Evolutionary conservation across 2,113 vertebrate genomes (phyloP).

Genomic region (Bufo bufo): DNA sequence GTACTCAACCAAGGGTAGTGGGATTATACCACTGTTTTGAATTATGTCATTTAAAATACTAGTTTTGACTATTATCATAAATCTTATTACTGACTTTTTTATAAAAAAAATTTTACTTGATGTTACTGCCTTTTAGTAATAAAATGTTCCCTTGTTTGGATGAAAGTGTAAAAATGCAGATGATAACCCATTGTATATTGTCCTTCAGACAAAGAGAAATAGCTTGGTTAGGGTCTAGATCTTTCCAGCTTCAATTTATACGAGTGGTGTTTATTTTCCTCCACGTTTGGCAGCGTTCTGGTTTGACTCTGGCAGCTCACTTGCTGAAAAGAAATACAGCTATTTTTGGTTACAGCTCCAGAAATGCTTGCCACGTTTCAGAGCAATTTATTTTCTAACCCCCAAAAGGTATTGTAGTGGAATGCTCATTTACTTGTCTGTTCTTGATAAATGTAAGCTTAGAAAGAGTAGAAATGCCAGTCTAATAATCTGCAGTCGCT

Average conservation of each 20-base stretch:
- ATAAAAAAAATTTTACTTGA: too few species aligned
- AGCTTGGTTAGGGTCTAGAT: not conserved
- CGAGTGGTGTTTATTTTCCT: constrained; percentile 34
- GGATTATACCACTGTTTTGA: too few species aligned
- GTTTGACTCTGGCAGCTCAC: constrained; percentile 26
- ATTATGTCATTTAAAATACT: too few species aligned
- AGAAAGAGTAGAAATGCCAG: not conserved
- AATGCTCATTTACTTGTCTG: constrained; percentile 7
- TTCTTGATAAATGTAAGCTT: constrained; percentile 1
- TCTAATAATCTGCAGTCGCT: not conserved
- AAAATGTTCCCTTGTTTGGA: too few species aligned
- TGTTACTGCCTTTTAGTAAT: too few species aligned
- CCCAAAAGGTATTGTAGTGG: constrained; percentile 44
- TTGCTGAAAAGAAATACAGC: constrained; percentile 16
- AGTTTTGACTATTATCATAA: too few species aligned
- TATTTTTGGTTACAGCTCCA: constrained; percentile 42
- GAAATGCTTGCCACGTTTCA: constrained; percentile 49
- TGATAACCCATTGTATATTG: not conserved
- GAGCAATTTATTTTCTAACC: constrained; percentile 23
- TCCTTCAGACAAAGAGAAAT: not conserved
- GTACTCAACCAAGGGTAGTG: too few species aligned
- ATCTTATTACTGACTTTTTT: too few species aligned
- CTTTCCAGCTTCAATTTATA: not conserved
- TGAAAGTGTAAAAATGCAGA: not conserved
- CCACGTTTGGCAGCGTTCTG: constrained; percentile 11